phyloP scores from a whole-genome alignment of 1,140 invertebrate species.

The Drosophila sturtevanti region DNA sequence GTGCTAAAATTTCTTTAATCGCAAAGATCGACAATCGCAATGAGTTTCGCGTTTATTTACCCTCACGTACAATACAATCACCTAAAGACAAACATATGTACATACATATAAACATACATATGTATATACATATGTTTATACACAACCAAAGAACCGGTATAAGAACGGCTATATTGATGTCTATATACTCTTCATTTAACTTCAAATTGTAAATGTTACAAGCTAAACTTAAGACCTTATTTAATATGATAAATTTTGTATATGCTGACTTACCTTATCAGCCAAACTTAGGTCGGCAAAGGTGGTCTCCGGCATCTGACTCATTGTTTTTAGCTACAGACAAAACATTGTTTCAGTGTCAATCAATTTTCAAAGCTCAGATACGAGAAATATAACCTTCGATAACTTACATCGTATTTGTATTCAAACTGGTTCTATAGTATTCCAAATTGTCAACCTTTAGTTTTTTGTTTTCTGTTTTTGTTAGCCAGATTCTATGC shows the following conservation, averaged over 20 bases:
- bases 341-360: slow-evolving; percentile 22
- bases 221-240: neutral
- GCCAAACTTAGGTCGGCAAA: slow-evolving; percentile 73
- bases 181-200: neutral
- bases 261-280: slow-evolving; percentile 63
- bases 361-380: slow-evolving; percentile 34
- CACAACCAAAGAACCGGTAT: neutral
- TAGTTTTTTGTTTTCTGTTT: slow-evolving; percentile 20
- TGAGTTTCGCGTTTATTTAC: slow-evolving; percentile 15
- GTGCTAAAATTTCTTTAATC: slow-evolving; percentile 43
- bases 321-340: slow-evolving; percentile 48
- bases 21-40: slow-evolving; percentile 31
- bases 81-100: neutral
- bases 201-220: too few relatives aligned
- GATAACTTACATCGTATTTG: slow-evolving; percentile 53
- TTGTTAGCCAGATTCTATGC: slow-evolving; percentile 43
- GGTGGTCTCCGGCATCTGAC: slow-evolving; percentile 70
- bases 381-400: slow-evolving; percentile 51
- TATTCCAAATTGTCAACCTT: slow-evolving; percentile 23
- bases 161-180: neutral
- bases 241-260: neutral
- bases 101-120: neutral
- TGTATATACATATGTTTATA: neutral
- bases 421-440: slow-evolving; percentile 63
- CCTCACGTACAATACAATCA: slow-evolving; percentile 10